Base-by-base conservation (phyloP, 1,140 invertebrate genomes). In the Drosophila oshimai region DNA sequence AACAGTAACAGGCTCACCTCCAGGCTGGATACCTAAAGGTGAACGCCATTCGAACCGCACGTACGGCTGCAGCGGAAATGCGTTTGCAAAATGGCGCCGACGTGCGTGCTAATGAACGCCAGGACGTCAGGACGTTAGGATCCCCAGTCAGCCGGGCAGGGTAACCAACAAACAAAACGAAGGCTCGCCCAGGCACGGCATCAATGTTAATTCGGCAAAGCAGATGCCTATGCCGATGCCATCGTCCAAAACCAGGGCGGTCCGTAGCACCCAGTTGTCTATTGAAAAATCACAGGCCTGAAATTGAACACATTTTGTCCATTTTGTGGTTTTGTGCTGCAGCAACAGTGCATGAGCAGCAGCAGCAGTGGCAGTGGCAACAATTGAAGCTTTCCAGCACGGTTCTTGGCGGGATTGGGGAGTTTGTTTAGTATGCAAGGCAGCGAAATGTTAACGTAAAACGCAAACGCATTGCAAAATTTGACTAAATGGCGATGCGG, bases 221-320 rank as follows among this genome's bases (percentile, higher is more conserved):
- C 74, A 84, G 74, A 46, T 60, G 50, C 53, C 46, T 69, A 50
- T 49, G 50, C 53, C 41, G 31, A 12, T 64, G 60, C 61, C 54
- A 24, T n/a, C 50, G 22, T 15, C 24, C 28, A 10, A 51, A 36
- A 6, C 42, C 24, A 33, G 13, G 13, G 18, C 20, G 22, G 26
- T 29, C 6, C 53, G 18, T 28, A 31, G 39, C 15, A n/a, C 20
- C 28, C 68, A 54, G 65, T 49, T 49, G 55, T 80, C 71, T 87
- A 84, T 84, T 84, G 79, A 87, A 84, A 84, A 84, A 84, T 84
- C 80, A 84, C 81, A 80, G 80, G 75, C 80, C 75, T 80, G 71
- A 84, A 87, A 84, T 84, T 87, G 80, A 84, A 84, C 80, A 84
- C 81, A 84, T 84, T 87, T 84, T 86, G 80, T 76, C 75, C 80